Conservation (phyloP, 2,797 vertebrate genomes). For the Molothrus ater region DNA sequence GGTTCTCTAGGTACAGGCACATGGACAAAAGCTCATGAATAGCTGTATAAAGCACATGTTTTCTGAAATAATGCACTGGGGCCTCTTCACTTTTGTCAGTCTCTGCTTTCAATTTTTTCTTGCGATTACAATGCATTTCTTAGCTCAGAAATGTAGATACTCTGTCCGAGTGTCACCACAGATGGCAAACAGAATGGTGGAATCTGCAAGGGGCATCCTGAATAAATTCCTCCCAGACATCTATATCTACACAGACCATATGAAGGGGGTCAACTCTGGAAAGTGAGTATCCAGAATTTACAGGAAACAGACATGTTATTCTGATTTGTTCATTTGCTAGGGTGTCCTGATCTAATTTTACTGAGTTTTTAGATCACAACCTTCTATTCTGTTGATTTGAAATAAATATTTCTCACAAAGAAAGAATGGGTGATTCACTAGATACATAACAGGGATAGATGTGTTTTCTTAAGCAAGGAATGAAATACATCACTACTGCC, state of each 20-base stretch:
- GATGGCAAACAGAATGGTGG: conserved; percentile 95
- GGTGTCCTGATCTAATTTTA: neutral
- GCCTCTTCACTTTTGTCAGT: neutral
- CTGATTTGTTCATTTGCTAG: neutral
- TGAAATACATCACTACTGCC: neutral
- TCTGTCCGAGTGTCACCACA: conserved; percentile 95
- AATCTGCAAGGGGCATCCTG: conserved; percentile 88
- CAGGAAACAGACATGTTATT: neutral
- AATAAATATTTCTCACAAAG: neutral
- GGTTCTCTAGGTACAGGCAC: neutral
- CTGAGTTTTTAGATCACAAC: neutral
- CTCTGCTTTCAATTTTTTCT: neutral
- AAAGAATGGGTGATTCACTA: neutral
- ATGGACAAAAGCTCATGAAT: neutral
- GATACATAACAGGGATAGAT: neutral
- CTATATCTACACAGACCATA: conserved; percentile 97
- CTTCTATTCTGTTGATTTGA: neutral
- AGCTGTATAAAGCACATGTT: neutral
- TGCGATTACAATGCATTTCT: conserved; percentile 46
- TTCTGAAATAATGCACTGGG: neutral
- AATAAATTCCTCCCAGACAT: conserved; percentile 96
- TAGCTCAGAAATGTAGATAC: conserved; percentile 80
- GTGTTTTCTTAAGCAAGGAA: neutral
- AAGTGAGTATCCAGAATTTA: conserved; percentile 82
- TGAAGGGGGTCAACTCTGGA: conserved; percentile 92